phyloP scores from a whole-genome alignment of 2,113 vertebrate genomes.

The Labeo rohita region DNA sequence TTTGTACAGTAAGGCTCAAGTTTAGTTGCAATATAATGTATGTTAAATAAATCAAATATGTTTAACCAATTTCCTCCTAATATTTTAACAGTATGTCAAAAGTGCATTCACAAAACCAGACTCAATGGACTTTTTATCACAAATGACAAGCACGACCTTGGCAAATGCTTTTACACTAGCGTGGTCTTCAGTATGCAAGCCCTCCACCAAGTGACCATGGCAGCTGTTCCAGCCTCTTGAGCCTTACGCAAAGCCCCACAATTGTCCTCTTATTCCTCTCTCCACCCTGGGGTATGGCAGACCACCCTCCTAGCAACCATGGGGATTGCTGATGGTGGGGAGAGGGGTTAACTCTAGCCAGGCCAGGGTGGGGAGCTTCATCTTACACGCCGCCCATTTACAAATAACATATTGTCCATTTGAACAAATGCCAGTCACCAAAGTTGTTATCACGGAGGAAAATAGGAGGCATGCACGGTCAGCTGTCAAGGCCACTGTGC shows the following conservation, averaged over 20 bases:
- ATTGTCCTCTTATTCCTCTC: conserved; percentile 31
- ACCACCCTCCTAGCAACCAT: conserved; percentile 60
- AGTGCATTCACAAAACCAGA: not conserved
- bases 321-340: conserved; percentile 26
- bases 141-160: conserved; percentile 42
- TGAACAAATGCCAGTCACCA: conserved; percentile 49
- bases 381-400: conserved; percentile 64
- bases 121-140: not conserved
- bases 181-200: conserved; percentile 56
- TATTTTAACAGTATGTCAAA: not conserved
- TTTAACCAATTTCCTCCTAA: not conserved
- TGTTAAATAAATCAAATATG: not conserved
- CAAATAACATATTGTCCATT: conserved; percentile 60
- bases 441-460: conserved; percentile 46
- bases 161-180: conserved; percentile 58
- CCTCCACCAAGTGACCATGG: conserved; percentile 64
- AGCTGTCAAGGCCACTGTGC: conserved; percentile 23
- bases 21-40: not conserved
- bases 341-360: conserved; percentile 24
- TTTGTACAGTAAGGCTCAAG: not conserved
- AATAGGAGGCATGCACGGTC: conserved; percentile 20
- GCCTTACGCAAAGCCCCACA: conserved; percentile 48
- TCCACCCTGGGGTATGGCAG: conserved; percentile 44
- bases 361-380: conserved; percentile 56
- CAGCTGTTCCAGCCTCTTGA: conserved; percentile 71